These are phyloP conservation scores for Trichogramma dendrolimi DNA, from an alignment of 2,888 invertebrate species.

Conservation along the genomic window DNA sequence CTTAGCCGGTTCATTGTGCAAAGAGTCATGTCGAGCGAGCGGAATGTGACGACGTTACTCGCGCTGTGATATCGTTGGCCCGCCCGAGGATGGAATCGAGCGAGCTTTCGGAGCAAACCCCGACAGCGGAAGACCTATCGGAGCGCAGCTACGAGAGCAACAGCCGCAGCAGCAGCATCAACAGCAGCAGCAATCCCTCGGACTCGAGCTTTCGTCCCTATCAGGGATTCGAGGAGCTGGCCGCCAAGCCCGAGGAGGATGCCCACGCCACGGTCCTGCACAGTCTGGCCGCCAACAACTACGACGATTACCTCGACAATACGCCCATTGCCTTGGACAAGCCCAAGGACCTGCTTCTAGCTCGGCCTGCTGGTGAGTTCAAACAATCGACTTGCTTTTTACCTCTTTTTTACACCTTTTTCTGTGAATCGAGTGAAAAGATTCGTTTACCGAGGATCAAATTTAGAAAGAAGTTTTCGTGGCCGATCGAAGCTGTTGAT, in stretches of 20 bases:
- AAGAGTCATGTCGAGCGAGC: neutral
- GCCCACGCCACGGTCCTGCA: neutral
- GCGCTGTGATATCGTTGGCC: too few species aligned
- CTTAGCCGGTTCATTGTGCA: conserved; percentile 10
- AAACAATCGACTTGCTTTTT: too few species aligned
- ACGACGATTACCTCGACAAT: conserved; percentile 6
- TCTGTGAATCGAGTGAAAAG: too few species aligned
- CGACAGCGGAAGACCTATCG: conserved; percentile 35
- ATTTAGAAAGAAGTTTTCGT: too few species aligned
- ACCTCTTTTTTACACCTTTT: too few species aligned
- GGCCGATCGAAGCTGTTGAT: too few species aligned
- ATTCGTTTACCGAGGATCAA: too few species aligned
- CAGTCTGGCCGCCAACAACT: neutral
- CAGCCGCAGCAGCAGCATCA: conserved; percentile 4
- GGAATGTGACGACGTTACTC: too few species aligned
- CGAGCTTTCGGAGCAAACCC: conserved; percentile 35
- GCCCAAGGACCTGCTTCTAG: conserved; percentile 23
- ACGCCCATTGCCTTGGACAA: conserved; percentile 24
- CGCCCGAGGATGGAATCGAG: conserved; percentile 37
- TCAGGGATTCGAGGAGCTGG: conserved; percentile 5
- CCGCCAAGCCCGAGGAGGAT: neutral
- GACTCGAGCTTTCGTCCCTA: conserved; percentile 9
- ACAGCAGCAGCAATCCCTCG: neutral
- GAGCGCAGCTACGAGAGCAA: conserved; percentile 37
- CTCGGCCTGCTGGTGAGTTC: conserved; percentile 8